phyloP scores from a whole-genome alignment of 2,888 invertebrate species.

The Cheilosia vulpina region DNA sequence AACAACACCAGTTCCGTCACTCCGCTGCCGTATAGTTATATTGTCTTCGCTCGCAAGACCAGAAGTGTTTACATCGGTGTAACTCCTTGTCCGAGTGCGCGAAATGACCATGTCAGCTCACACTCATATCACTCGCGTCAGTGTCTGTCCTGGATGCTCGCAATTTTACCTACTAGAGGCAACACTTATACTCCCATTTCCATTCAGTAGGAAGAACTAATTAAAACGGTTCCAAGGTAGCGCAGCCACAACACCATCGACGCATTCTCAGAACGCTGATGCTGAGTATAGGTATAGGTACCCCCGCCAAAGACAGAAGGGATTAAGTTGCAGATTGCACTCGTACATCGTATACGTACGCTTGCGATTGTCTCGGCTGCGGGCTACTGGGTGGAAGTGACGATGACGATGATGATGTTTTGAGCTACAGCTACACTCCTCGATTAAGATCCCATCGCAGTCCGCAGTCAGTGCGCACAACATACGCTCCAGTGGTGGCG shows the following conservation, averaged over 20 bases:
- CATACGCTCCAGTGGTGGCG: conserved; percentile 9
- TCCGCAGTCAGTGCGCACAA: background rate
- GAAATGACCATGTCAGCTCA: conserved; percentile 54
- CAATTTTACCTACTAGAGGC: conserved; percentile 23
- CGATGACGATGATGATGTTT: conserved; percentile 35
- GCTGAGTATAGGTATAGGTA: conserved; percentile 1
- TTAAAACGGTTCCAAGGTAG: conserved; percentile 69
- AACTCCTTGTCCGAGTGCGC: conserved; percentile 45
- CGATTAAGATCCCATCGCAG: conserved; percentile 45
- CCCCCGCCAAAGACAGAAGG: background rate
- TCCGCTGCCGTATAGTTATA: background rate
- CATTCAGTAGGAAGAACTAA: conserved; percentile 56
- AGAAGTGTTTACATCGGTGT: conserved; percentile 45
- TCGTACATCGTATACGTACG: conserved; percentile 15
- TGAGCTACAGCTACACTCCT: conserved; percentile 22
- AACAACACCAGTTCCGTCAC: conserved; percentile 32
- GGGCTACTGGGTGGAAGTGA: conserved; percentile 23
- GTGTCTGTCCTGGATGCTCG: background rate
- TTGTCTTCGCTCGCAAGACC: conserved; percentile 6
- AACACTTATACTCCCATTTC: conserved; percentile 30
- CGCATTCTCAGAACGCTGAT: conserved; percentile 21
- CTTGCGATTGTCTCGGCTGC: conserved; percentile 18
- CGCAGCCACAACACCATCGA: conserved; percentile 26
- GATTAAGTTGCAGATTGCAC: background rate
- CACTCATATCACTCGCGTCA: conserved; percentile 31